phyloP scores from a whole-genome alignment of 2,113 vertebrate species.

The Phaethornis superciliosus region DNA sequence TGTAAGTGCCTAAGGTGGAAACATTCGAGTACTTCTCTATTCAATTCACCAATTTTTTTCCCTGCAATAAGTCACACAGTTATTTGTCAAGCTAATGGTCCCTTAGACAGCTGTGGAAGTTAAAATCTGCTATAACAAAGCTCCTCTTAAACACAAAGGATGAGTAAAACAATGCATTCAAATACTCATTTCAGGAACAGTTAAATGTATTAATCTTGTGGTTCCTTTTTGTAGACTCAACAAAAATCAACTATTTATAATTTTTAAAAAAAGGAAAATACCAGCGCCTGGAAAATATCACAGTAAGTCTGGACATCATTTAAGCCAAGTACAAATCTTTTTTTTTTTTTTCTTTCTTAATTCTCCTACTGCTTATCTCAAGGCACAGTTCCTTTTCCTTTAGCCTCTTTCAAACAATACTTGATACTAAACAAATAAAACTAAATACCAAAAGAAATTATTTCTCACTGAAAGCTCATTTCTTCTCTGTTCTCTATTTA shows the following conservation, averaged over 20 bases:
- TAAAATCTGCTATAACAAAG: neutral
- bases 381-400: constrained; percentile 67
- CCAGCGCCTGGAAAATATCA: constrained; percentile 52
- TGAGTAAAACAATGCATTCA: neutral
- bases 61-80: neutral
- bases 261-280: constrained; percentile 38
- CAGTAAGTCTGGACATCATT: constrained; percentile 11
- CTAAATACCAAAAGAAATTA: constrained; percentile 58
- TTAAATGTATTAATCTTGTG: neutral
- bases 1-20: neutral
- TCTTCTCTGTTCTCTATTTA: neutral
- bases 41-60: neutral
- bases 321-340: constrained; percentile 29
- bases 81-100: neutral
- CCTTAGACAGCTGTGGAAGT: neutral
- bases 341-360: neutral
- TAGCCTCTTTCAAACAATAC: constrained; percentile 68
- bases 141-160: neutral
- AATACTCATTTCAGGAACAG: neutral
- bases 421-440: constrained; percentile 67
- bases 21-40: neutral
- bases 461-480: constrained; percentile 55
- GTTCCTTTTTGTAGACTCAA: constrained; percentile 1
- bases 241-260: constrained; percentile 21
- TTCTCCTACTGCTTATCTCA: constrained; percentile 69